Base-by-base conservation (phyloP, 2,797 vertebrate genomes). In the Cyclopterus lumpus region DNA sequence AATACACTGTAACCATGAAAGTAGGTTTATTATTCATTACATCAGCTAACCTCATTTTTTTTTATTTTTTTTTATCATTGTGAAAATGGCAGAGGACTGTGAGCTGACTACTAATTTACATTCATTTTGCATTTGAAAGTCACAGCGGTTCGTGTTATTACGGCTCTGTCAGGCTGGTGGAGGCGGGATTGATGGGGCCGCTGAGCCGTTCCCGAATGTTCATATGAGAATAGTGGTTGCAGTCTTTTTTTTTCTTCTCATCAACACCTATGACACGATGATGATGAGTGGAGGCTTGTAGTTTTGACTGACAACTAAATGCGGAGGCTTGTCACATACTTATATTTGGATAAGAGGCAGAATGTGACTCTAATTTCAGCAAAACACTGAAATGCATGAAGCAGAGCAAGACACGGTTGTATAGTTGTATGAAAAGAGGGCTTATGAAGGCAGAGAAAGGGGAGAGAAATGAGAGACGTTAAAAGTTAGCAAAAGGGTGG, bases 81-180 rank as follows among this genome's bases (percentile, higher is more conserved):
- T 66, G 79, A 76, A 70, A 80, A 82, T 57, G 73, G 78, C 70
- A 57, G 49, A 71, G 67, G 53, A 84, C 10, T 90, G 91, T 90
- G 92, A 89, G 80, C 80, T 16, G 90, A 91, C 87, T 91, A 65
- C 88, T 86, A 82, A 93, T 89, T 74, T 77, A 69, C 77, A 72
- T 81, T 74, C 85, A 71, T 91, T 91, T 87, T 91, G 88, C 90
- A 91, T 92, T 89, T 92, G 89, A 93, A 91, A 93, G 90, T 92
- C 84, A 79, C 84, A 88, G 81, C 71, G 62, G 89, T 92, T 91
- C 89, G 85, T 90, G 90, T 92, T 92, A 90, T 90, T 91, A 93
- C 71, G 55, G 77, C 83, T 83, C 83, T 90, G 92, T 90, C 93
- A 92, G 84, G 71, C 78, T 80, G 88, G 89, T 66, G 89, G 84